Evolutionary conservation across 2,113 vertebrate species (phyloP).

Genomic region (Oceanites oceanicus): DNA sequence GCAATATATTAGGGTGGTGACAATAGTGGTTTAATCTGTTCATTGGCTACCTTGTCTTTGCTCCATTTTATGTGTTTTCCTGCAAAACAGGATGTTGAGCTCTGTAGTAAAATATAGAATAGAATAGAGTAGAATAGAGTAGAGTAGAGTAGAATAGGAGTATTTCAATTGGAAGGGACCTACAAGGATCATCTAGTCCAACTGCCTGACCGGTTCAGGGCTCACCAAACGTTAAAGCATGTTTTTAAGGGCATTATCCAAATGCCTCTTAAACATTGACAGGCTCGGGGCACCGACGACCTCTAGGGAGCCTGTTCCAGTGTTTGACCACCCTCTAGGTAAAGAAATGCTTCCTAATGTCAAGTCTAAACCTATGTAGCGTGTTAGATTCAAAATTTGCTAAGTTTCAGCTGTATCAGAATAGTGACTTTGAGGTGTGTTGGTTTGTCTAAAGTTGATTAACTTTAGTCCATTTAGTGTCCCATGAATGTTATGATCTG

Average conservation of each 20-base stretch:
- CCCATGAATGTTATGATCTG: neutral
- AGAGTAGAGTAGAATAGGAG: neutral
- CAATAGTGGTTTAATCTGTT: neutral
- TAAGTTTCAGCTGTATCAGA: neutral
- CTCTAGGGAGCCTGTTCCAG: neutral
- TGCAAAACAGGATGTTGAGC: neutral
- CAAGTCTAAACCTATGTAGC: neutral
- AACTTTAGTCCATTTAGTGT: neutral
- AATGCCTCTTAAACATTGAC: neutral
- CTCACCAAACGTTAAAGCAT: neutral
- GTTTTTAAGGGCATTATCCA: neutral
- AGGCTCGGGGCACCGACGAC: fast-evolving
- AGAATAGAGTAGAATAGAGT: neutral
- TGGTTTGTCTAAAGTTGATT: neutral
- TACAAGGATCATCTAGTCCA: neutral
- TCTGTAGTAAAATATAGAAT: neutral
- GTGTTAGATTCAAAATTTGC: neutral
- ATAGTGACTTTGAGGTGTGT: neutral
- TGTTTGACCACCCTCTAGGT: neutral
- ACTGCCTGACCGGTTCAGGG: neutral
- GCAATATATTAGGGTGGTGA: neutral
- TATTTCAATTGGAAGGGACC: neutral
- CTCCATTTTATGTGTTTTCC: neutral
- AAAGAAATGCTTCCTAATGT: neutral
- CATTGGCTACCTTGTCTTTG: neutral